Base-by-base conservation (phyloP, 2,888 invertebrate genomes). In the Allophyes oxyacanthae region DNA sequence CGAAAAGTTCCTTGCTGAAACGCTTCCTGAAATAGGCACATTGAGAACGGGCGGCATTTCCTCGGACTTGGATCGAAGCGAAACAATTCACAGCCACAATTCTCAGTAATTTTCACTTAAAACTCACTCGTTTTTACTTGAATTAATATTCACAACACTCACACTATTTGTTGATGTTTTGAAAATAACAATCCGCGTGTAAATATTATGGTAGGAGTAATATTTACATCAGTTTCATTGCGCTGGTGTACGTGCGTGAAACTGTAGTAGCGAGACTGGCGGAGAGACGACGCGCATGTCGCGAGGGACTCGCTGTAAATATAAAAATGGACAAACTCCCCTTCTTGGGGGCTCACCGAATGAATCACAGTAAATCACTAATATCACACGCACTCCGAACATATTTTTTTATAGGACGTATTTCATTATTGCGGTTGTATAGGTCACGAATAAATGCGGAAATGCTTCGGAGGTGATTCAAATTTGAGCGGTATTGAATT, bases 271-370 rank as follows among this genome's bases (percentile, higher is more conserved):
- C 88, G 77, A 87, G 90, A 93, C 93, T 94, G 92, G 87, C 91
- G 84, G 83, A 85, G 88, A 88, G 87, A 88, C 92, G 92, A 84
- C 92, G 93, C 94, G 93, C 92, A 93, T 92, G 92, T 92, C 92
- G 86, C 84, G 87, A 89, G 92, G 90, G 91, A 89, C 87, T 84
- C 90, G 90, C 82, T 89, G 89, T 91, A 94, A 93, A 92, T 93
- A 92, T 93, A 94, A 94, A 93, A 94, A 92, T 92, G 92, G 88
- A 91, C 87, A 89, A 90, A 89, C 92, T 93, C 93, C 92, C 93
- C 94, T 93, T 92, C 91, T 78, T 72, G 84, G 83, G 90, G 89
- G 89, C 87, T 90, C 90, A 88, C 87, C 89, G 83, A 83, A 91
- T 92, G 91, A 92, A 92, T 94, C 93, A 93, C 91, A 79, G 87